phyloP scores from a whole-genome alignment of 2,888 invertebrate species.

The Apeira syringaria region DNA sequence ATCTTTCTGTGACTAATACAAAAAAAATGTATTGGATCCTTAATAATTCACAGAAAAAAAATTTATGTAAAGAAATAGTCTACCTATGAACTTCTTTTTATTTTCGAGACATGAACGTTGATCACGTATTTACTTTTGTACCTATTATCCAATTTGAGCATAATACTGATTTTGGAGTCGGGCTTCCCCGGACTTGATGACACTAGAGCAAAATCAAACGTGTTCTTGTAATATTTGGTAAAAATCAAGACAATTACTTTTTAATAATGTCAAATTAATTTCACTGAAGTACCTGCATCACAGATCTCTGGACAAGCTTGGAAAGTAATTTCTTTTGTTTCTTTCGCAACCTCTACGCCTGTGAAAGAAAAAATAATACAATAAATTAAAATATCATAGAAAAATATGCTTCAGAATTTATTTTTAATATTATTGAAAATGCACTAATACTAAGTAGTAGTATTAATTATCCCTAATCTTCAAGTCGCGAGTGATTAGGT shows the following conservation, averaged over 20 bases:
- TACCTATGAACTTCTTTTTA: constrained; percentile 49
- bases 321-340: constrained; percentile 44
- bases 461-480: no score
- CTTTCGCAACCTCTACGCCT: constrained; percentile 44
- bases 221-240: constrained; percentile 13
- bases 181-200: constrained; percentile 35
- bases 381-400: no score
- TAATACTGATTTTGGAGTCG: constrained; percentile 55
- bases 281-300: constrained; percentile 42
- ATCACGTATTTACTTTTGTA: constrained; percentile 52
- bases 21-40: constrained; percentile 14
- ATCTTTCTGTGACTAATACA: constrained; percentile 37
- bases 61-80: constrained; percentile 6
- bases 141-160: constrained; percentile 55
- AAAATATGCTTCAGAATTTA: no score
- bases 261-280: no score
- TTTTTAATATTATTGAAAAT: no score
- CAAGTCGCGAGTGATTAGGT: no score
- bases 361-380: constrained; percentile 22
- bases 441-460: no score
- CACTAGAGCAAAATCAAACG: constrained; percentile 49
- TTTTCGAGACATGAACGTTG: constrained; percentile 52
- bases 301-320: constrained; percentile 46
- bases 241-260: no score
- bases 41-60: constrained; percentile 9